phyloP scores from a whole-genome alignment of 2,888 invertebrate species.

The Entomobrya multifasciata region DNA sequence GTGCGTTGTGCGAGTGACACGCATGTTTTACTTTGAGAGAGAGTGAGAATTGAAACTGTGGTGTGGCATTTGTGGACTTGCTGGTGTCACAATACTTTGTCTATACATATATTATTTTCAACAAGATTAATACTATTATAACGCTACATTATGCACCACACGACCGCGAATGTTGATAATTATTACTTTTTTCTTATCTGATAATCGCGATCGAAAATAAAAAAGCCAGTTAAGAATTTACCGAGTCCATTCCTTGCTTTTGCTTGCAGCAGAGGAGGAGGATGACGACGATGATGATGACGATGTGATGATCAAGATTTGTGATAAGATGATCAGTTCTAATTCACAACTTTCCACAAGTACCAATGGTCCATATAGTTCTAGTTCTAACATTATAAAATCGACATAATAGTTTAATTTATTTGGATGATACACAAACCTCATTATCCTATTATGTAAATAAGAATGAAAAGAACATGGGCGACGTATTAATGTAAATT shows the following conservation, averaged over 20 bases:
- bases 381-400: not conserved
- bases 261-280: not conserved
- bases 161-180: conserved; percentile 2
- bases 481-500: conserved; percentile 25
- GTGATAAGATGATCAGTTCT: conserved; percentile 17
- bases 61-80: conserved; percentile 5
- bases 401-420: conserved; percentile 42
- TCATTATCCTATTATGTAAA: conserved; percentile 61
- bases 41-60: not conserved
- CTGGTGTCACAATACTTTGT: conserved; percentile 12
- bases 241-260: not conserved
- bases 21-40: not conserved
- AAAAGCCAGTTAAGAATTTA: conserved; percentile 33
- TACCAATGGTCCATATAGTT: not conserved
- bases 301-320: not conserved
- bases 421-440: conserved; percentile 58
- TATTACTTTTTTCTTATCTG: conserved; percentile 26
- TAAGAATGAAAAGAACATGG: conserved; percentile 21
- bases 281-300: not conserved
- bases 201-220: not conserved
- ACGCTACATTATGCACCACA: conserved; percentile 24
- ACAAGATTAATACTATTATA: not conserved
- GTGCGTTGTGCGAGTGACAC: not conserved
- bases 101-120: not conserved
- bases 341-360: not conserved